Evolutionary conservation across 2,113 vertebrate genomes (phyloP).

Genomic region (Megaceryle maxima): DNA sequence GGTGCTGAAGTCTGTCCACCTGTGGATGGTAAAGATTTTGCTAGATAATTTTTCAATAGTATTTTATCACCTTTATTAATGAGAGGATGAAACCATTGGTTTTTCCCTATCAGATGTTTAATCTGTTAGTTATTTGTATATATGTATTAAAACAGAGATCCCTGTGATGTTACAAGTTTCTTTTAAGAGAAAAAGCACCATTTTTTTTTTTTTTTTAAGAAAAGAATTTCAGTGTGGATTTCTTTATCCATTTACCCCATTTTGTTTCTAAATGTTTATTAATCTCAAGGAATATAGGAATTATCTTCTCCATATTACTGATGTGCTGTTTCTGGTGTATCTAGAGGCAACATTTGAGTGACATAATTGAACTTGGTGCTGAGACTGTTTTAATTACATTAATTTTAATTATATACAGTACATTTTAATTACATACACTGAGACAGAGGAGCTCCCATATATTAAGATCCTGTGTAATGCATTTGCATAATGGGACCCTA

Average conservation of each 20-base stretch:
- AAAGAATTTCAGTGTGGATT: not conserved
- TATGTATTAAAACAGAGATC: not conserved
- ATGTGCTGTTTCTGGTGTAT: slow-evolving; percentile 4
- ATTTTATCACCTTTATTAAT: not conserved
- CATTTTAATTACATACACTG: slow-evolving; percentile 65
- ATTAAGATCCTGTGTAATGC: slow-evolving; percentile 31
- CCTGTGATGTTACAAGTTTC: not conserved
- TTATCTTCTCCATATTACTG: not conserved
- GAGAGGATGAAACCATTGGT: not conserved
- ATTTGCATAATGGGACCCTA: slow-evolving; percentile 42
- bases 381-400: slow-evolving; percentile 64
- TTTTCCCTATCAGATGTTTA: not conserved
- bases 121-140: not conserved
- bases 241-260: not conserved
- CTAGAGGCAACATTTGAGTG: slow-evolving; percentile 39
- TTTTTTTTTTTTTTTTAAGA: not conserved
- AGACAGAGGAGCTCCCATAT: slow-evolving; percentile 28
- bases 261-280: slow-evolving; percentile 2
- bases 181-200: not conserved
- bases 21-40: not conserved
- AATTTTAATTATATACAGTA: slow-evolving; percentile 70
- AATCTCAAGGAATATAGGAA: not conserved
- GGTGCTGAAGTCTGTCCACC: not conserved
- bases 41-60: not conserved
- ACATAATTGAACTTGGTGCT: slow-evolving; percentile 46